phyloP scores from a whole-genome alignment of 1,140 invertebrate species.

The Chironomus tepperi region DNA sequence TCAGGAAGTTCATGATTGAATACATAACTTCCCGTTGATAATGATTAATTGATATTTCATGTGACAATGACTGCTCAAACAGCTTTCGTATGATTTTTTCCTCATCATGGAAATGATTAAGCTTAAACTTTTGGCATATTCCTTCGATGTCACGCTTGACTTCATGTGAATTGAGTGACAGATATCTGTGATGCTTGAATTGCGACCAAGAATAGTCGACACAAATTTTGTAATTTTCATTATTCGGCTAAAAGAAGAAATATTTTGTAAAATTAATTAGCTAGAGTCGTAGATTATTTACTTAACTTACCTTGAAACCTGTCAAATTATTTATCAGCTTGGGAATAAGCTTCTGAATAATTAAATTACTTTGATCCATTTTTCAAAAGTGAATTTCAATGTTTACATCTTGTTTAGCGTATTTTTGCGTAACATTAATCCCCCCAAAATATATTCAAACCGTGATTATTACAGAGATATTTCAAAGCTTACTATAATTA shows the following conservation, averaged over 20 bases:
- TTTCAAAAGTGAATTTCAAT: too few species aligned
- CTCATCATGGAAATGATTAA: constrained; percentile 30
- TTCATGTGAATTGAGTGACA: constrained; percentile 30
- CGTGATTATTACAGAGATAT: too few species aligned
- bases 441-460: too few species aligned
- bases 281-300: neutral
- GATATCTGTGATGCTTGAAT: constrained; percentile 29
- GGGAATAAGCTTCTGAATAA: constrained; percentile 27
- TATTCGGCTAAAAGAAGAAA: constrained; percentile 25
- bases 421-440: too few species aligned
- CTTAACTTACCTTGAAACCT: constrained; percentile 29
- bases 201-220: constrained; percentile 29
- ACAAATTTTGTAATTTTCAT: constrained; percentile 26
- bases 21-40: constrained; percentile 32
- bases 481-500: too few species aligned
- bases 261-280: neutral
- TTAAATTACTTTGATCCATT: neutral
- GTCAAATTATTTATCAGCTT: constrained; percentile 31
- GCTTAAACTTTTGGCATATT: constrained; percentile 32
- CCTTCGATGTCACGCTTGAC: constrained; percentile 30
- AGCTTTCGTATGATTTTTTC: constrained; percentile 29
- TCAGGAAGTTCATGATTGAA: constrained; percentile 34
- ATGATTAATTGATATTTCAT: constrained; percentile 28
- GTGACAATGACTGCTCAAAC: constrained; percentile 28
- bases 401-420: too few species aligned